Percentiles rank a stretch among this genome's conserved stretches.
Evolutionary conservation across 2,113 vertebrate species (phyloP).

Genomic region (Promerops cafer): DNA sequence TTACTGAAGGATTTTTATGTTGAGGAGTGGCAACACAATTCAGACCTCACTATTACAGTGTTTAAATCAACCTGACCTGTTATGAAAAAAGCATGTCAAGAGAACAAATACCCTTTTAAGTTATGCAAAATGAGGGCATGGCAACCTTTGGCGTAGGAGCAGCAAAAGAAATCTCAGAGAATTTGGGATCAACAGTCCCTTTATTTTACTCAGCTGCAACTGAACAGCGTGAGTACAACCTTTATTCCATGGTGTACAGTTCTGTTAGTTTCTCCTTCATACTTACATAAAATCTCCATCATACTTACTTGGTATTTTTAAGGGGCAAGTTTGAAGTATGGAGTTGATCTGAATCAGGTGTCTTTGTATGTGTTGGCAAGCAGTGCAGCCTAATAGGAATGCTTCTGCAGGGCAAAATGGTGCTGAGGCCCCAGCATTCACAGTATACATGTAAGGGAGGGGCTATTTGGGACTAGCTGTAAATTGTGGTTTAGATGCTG

Average conservation of each 20-base stretch:
- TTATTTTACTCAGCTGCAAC: neutral
- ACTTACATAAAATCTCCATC: neutral
- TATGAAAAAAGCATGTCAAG: neutral
- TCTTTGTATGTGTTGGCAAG: neutral
- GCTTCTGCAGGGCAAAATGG: neutral
- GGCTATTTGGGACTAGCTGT: neutral
- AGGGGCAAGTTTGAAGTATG: neutral
- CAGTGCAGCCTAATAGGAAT: neutral
- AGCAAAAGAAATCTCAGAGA: neutral
- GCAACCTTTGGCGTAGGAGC: neutral
- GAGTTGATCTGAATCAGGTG: neutral
- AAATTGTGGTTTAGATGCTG: neutral
- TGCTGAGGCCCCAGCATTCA: neutral
- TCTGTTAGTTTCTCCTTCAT: neutral
- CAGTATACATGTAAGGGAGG: fast-evolving
- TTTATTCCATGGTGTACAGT: neutral
- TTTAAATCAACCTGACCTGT: neutral
- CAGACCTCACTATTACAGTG: neutral
- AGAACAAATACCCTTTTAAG: neutral
- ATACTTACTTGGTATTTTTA: neutral
- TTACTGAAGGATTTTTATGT: neutral
- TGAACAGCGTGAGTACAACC: neutral
- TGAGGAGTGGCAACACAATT: neutral
- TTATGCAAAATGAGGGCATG: neutral
- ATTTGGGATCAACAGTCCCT: neutral